Conservation (phyloP, 1,140 invertebrate genomes). For the Odontomachus brunneus region DNA sequence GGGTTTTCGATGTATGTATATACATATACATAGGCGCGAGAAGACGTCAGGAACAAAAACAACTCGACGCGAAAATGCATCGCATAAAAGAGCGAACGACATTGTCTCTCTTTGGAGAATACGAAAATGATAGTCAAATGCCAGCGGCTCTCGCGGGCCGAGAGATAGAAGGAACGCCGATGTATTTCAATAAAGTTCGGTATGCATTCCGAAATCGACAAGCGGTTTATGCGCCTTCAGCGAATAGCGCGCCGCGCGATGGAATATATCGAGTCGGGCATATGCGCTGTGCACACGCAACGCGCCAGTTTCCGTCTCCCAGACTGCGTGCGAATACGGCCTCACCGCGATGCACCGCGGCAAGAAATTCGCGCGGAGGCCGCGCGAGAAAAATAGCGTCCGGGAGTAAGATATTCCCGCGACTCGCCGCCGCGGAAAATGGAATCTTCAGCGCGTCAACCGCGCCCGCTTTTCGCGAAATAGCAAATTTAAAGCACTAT, state of each 20-base stretch:
- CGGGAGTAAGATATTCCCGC: constrained; percentile 61
- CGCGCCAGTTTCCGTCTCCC: constrained; percentile 56
- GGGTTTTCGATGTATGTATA: too few relatives aligned
- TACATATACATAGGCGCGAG: background rate
- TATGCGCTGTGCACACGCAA: constrained; percentile 58
- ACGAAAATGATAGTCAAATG: constrained; percentile 51
- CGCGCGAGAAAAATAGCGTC: constrained; percentile 52
- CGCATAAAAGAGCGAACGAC: background rate
- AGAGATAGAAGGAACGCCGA: constrained; percentile 49
- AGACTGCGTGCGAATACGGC: constrained; percentile 25
- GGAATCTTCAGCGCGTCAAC: constrained; percentile 71
- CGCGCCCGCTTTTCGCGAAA: constrained; percentile 53
- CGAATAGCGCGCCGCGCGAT: constrained; percentile 37
- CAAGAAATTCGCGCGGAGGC: constrained; percentile 27
- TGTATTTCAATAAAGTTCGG: constrained; percentile 71
- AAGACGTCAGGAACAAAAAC: constrained; percentile 10
- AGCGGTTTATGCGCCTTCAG: constrained; percentile 64
- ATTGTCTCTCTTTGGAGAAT: constrained; percentile 39
- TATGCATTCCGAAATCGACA: constrained; percentile 67
- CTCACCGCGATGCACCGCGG: constrained; percentile 33
- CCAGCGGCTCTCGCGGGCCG: background rate
- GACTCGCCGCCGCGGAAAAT: constrained; percentile 69
- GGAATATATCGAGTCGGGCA: constrained; percentile 58
- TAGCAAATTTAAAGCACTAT: constrained; percentile 38
- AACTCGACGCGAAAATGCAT: constrained; percentile 47